Percentiles rank a stretch among this genome's conserved stretches.
Evolutionary conservation across 2,888 invertebrate species (phyloP).

Genomic region (Orgyia antiqua): DNA sequence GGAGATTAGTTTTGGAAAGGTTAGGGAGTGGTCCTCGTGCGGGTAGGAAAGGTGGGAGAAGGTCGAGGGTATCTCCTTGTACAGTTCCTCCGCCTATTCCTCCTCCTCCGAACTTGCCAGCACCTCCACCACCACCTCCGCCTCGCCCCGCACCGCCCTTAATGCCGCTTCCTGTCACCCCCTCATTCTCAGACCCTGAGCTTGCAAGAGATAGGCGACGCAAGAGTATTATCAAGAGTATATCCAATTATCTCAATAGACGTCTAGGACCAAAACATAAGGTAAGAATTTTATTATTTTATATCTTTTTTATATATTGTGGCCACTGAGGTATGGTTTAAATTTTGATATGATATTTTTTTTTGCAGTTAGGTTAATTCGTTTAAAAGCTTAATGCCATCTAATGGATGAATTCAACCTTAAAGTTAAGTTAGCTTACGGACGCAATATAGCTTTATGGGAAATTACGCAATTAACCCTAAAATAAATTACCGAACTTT

Average conservation of each 20-base stretch:
- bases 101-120: constrained; percentile 38
- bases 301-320: background rate
- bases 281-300: constrained; percentile 45
- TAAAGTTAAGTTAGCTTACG: no score
- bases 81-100: constrained; percentile 45
- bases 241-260: constrained; percentile 89
- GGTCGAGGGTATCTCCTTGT: constrained; percentile 35
- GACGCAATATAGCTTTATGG: no score
- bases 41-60: constrained; percentile 35
- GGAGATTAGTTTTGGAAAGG: constrained; percentile 90
- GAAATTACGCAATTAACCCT: no score
- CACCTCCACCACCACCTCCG: constrained; percentile 25
- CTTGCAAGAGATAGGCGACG: constrained; percentile 80
- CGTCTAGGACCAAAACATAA: constrained; percentile 81
- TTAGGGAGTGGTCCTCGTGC: constrained; percentile 56
- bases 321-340: no score
- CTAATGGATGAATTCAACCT: no score
- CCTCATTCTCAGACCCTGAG: constrained; percentile 79
- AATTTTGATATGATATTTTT: no score
- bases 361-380: no score
- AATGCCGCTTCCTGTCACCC: constrained; percentile 49
- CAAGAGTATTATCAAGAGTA: constrained; percentile 90
- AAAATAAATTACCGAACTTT: no score
- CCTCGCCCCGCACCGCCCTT: constrained; percentile 45
- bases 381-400: no score